A percentile compares a stretch with the other conserved stretches of the same genome.
Evolutionary conservation across 2,113 vertebrate genomes (phyloP).

Genomic region (Seriola quinqueradiata): DNA sequence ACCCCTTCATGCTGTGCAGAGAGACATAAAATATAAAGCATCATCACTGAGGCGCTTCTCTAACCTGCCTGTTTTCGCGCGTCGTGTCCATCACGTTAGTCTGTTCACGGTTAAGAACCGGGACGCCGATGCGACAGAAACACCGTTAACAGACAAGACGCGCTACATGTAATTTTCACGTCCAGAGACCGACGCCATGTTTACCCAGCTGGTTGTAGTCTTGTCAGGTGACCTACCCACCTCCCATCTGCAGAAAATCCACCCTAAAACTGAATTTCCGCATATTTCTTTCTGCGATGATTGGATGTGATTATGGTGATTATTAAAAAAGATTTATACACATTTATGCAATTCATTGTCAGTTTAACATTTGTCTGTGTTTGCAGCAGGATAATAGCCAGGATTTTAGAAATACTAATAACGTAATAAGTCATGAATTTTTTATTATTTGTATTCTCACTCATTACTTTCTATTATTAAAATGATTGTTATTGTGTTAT

Average conservation of each 20-base stretch:
- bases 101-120: neutral
- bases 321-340: neutral
- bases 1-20: constrained; percentile 22
- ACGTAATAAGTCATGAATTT: too few species aligned
- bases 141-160: neutral
- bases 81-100: neutral
- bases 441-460: too few species aligned
- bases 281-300: neutral
- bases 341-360: too few species aligned
- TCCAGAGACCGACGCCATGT: constrained; percentile 80
- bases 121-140: neutral
- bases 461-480: too few species aligned
- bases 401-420: too few species aligned
- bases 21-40: neutral
- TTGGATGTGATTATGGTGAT: neutral
- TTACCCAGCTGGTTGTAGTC: constrained; percentile 75
- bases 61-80: constrained; percentile 2
- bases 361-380: neutral
- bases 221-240: constrained; percentile 72
- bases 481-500: too few species aligned
- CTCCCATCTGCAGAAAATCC: constrained; percentile 26
- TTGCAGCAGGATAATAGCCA: neutral
- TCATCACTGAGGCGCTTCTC: neutral
- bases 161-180: constrained; percentile 34
- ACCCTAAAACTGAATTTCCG: constrained; percentile 2